phyloP scores from a whole-genome alignment of 2,888 invertebrate species.

The Colostygia pectinataria region DNA sequence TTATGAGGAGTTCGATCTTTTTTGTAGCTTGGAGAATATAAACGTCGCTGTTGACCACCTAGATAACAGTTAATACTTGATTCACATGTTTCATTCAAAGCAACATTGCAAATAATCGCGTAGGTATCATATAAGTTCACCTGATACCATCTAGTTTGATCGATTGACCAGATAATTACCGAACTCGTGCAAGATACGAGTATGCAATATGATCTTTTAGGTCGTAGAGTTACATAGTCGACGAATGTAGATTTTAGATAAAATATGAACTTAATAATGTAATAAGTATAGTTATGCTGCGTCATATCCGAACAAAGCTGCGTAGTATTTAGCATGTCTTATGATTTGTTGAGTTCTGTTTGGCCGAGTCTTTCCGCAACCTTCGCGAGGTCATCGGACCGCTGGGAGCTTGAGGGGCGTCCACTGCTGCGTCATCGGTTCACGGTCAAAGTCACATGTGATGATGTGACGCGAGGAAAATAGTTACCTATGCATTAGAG shows the following conservation, averaged over 20 bases:
- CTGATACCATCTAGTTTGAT: too few relatives aligned
- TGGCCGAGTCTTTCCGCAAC: slow-evolving; percentile 7
- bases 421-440: slow-evolving; percentile 14
- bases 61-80: too few relatives aligned
- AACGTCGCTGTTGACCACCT: too few relatives aligned
- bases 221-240: neutral
- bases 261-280: neutral
- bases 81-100: too few relatives aligned
- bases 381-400: slow-evolving; percentile 20
- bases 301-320: too few relatives aligned
- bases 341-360: neutral
- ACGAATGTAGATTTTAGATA: neutral
- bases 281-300: too few relatives aligned
- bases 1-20: too few relatives aligned
- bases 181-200: slow-evolving; percentile 11
- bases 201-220: slow-evolving; percentile 1
- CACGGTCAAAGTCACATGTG: slow-evolving; percentile 24
- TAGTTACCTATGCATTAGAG: too few relatives aligned
- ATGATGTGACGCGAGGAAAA: too few relatives aligned
- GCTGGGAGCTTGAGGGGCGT: slow-evolving; percentile 3
- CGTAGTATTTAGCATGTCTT: neutral
- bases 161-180: slow-evolving; percentile 1
- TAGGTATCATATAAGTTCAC: too few relatives aligned
- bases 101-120: too few relatives aligned
- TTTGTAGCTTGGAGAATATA: too few relatives aligned